Base-by-base conservation (phyloP, 2,113 vertebrate species). In the Natator depressus region DNA sequence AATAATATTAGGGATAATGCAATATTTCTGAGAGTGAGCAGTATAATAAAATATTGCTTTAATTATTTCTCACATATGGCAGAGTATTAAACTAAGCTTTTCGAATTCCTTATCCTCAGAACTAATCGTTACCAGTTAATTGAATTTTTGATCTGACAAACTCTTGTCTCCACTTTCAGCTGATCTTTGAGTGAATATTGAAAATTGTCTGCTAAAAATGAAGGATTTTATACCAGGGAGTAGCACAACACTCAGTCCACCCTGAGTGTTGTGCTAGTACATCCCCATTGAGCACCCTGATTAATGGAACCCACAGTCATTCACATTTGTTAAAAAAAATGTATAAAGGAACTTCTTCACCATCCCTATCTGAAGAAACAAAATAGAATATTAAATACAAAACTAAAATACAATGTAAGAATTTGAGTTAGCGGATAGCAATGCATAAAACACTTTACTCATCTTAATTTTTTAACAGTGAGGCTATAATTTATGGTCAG, bases 71-170 rank as follows among this genome's bases (percentile, higher is more conserved):
- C 84, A 80, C 20, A 6, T 62, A 10, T 91, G 65, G 72, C 27
- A 79, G 81, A 35, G 85, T 86, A 89, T 93, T 95, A 81, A 93
- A 91, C 57, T 12, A 75, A 95, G 75, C 85, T 92, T 97, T 92
- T 78, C 84, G 14, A 69, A 94, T 94, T 81, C 49, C 50, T 97
- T 92, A 84, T 49, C 82, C 42, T 87, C 82, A 89, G 82, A 97
- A 96, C 89, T 97, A 97, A 95, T 94, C 49, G 89, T 78, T 75
- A 1, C 19, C 83, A 65, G 62, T 97, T 97, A 97, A 97, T 93
- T 95, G 72, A 96, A 93, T 94, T 91, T 55, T 59, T 96, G 82
- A 84, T 93, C 88, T 95, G 69, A 92, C 88, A 95, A 97, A 96
- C 10, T 85, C 47, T 79, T 50, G 46, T 93, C 91, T 97, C 87